Base-by-base conservation (phyloP, 2,797 vertebrate genomes). In the Urosaurus nigricauda region DNA sequence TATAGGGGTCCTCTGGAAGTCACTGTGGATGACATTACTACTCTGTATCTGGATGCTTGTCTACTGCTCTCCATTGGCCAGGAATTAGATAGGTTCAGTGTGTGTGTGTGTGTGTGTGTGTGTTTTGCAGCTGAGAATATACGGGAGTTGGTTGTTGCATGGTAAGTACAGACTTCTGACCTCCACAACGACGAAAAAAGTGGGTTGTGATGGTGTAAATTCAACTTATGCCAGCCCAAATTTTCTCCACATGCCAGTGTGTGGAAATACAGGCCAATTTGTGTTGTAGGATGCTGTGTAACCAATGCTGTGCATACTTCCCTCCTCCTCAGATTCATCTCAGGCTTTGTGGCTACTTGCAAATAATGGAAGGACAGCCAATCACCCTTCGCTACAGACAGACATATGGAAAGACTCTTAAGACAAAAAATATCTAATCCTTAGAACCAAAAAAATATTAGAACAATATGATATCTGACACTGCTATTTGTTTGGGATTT, bases 401-500 rank as follows among this genome's bases (percentile, higher is more conserved):
- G 21, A 75, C 37, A 68, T 12, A 40, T 21, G 21, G 73, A 75
- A 19, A 43, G 19, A 19, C 71, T 37, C 8, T n/a, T 40, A 17
- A 40, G 17, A 74, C 32, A 40, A 74, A 71, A 73, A 73, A 73
- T 19, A 1, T n/a, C 14, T 73, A 35, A 37, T 75, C 12, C 19
- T 43, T 75, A 24, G 37, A 40, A 75, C 11, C 17, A 40, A 7
- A 75, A 8, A 75, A 43, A 43, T 75, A 75, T 12, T 74, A 56
- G 19, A 29, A 53, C 2, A 51, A 13, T 79, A n/a, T 17, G 16
- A 16, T 53, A 32, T 56, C 29, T 43, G 58, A 40, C 13, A 29
- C 9, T 84, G 40, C 70, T 84, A 35, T 8, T 84, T n/a, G 47
- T 71, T 71, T 84, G 65, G 21, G 65, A 84, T 53, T 51, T 71